Percentiles rank a stretch among this genome's conserved stretches.
These are phyloP conservation scores for Bombus pyrosoma DNA, from an alignment of 1,140 invertebrate genomes.

Conservation along the genomic window DNA sequence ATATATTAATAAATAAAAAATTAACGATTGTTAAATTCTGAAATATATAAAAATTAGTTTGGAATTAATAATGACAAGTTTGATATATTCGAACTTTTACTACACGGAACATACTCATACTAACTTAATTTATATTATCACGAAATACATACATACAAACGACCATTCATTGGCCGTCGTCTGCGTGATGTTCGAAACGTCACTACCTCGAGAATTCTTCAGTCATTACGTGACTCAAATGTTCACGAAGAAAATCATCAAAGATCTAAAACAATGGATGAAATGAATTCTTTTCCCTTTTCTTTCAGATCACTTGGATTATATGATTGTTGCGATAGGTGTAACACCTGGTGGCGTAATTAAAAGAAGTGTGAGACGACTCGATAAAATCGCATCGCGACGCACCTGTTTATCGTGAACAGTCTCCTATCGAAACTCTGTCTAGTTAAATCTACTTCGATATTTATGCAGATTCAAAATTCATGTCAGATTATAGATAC, in stretches of 20 bases:
- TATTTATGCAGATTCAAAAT: not conserved
- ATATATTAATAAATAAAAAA: no score
- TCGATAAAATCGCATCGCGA: slow-evolving; percentile 22
- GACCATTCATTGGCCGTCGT: no score
- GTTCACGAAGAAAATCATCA: not conserved
- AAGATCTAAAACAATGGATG: not conserved
- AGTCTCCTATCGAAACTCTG: not conserved
- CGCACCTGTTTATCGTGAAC: slow-evolving; percentile 33
- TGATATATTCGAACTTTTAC: no score
- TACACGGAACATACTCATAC: no score
- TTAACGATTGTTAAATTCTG: no score
- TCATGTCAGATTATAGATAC: not conserved
- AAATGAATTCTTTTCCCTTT: not conserved
- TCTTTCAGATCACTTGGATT: not conserved
- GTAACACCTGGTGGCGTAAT: slow-evolving; percentile 9
- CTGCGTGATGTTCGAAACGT: not conserved
- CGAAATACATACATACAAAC: no score
- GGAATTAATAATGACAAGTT: no score
- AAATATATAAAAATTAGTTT: no score
- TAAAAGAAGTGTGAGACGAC: not conserved
- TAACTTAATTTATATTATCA: no score
- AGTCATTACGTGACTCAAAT: slow-evolving; percentile 1
- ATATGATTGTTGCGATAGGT: not conserved
- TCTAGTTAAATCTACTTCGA: not conserved
- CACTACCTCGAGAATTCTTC: not conserved